Base-by-base conservation (phyloP, 1,140 invertebrate genomes). In the Solenopsis invicta region DNA sequence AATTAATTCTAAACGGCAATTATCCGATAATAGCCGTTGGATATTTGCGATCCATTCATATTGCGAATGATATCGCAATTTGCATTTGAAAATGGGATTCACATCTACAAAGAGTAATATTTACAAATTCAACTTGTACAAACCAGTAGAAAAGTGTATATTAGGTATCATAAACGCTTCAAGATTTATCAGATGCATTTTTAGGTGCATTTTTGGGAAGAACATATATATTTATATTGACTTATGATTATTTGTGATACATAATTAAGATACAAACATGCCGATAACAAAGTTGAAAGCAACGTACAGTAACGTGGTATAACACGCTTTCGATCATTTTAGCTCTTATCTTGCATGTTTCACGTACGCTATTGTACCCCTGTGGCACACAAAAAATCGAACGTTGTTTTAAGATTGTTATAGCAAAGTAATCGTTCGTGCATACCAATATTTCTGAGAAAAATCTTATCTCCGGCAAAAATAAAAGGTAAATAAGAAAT, bases 1-100 rank as follows among this genome's bases (percentile, higher is more conserved):
- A 84, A 82, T 82, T 74, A 82, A 84, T 84, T 84, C 69, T 74
- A 84, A 84, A 61, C 41, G 18, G 54, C 69, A 84, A 84, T 84
- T 74, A 84, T 75, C 69, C 67, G 67, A 74, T 75, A 84, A 84
- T 75, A 72, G 54, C 54, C 69, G 54, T 34, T 50, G 45, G 45
- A 84, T 61, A 61, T 75, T 62, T 80, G 62, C 77, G 54, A 54
- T 82, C 18, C 54, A 50, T 74, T 84, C 41, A 37, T 41, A 18
- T 84, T 34, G 67, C n/a, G 37, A 82, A 61, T 54, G 34, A 82
- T 74, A 54, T 82, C 34, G 34, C 29, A 72, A 82, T 82, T 82
- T 82, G 67, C 41, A 48, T 61, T 61, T 24, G 80, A 82, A 74
- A 82, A 82, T 82, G n/a, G 52, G 41, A 74, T 61, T 82, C 54